phyloP scores from a whole-genome alignment of 2,113 vertebrate genomes.

The Pitta sordida region DNA sequence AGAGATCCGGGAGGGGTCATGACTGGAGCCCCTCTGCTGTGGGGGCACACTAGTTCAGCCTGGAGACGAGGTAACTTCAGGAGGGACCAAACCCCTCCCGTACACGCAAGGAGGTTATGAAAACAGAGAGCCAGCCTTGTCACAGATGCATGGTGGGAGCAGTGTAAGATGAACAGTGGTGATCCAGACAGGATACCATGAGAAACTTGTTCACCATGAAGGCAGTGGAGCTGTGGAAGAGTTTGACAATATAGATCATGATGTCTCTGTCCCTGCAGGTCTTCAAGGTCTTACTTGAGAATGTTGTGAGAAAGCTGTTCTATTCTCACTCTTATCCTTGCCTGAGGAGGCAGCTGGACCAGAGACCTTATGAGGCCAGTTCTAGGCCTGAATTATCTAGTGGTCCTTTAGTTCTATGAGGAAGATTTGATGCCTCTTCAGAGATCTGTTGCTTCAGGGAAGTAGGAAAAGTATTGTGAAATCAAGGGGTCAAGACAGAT shows the following conservation, averaged over 20 bases:
- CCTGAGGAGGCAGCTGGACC: neutral
- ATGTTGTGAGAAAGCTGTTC: neutral
- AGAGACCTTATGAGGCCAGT: neutral
- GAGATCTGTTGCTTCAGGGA: neutral
- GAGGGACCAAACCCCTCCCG: neutral
- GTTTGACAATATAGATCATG: neutral
- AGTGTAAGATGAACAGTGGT: rapidly evolving
- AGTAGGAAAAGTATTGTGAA: neutral
- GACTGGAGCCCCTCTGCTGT: neutral
- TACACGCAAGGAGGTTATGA: neutral
- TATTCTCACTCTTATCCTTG: neutral
- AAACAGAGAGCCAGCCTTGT: neutral
- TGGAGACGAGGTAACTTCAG: neutral
- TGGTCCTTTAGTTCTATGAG: neutral
- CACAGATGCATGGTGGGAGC: neutral
- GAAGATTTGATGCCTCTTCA: neutral
- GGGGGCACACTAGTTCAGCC: neutral
- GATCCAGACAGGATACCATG: neutral
- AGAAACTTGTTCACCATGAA: neutral
- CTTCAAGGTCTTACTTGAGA: neutral
- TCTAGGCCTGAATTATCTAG: neutral
- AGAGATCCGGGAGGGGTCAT: neutral
- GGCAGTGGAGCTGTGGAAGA: neutral
- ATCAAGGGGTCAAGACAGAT: neutral
- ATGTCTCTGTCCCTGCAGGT: neutral